Evolutionary conservation across 2,888 invertebrate genomes (phyloP), one percentile per base, ranked within the genome.

Genomic region (Nomada fucata): DNA sequence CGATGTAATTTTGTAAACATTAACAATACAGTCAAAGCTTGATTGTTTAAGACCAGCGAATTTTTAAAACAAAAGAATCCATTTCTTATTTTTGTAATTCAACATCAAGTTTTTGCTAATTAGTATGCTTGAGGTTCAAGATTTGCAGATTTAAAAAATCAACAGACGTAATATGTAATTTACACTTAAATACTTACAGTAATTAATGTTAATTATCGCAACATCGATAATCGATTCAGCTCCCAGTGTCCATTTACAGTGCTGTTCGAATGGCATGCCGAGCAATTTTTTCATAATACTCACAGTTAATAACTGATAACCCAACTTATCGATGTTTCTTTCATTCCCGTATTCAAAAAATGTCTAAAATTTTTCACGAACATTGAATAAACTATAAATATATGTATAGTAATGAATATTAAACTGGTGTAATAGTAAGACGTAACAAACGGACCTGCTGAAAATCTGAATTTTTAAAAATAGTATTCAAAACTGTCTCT

Each of bases 221-320:
- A 86, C 36, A 53, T 91, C 89, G 13, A 92, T 60, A 44, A 92
- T 83, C 5, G 87, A 90, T 50, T 86, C 60, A 9, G 83, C 76
- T 2, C 77, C 81, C 13, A 73, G 70, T 15, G 78, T 86, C 92
- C 92, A 91, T 42, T 81, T 80, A 36, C 67, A 79, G 23, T 87
- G 85, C 1, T 74, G 72, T 26, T 90, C 86, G 26, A 85, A 88
- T 5, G 89, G 73, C 52, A 83, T 83, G 5, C 61, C 65, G 11
- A 85, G 85, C 52, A 93, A 79, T 79, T 89, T 89, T 60, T 88
- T 91, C 59, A 92, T 81, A 18, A 93, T 84, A 67, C 79, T 85
- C 52, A 93, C 67, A 7, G 89, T 89, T 60, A 92, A 70, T 50
- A 92, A 80, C 76, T 92, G 90, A 63, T 91, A 92, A 47, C 88